Evolutionary conservation across 37 sponge, comb jelly and placozoan species (phyloP), one percentile per base, ranked within the genome.

Genomic region (Chondrosia reniformis): DNA sequence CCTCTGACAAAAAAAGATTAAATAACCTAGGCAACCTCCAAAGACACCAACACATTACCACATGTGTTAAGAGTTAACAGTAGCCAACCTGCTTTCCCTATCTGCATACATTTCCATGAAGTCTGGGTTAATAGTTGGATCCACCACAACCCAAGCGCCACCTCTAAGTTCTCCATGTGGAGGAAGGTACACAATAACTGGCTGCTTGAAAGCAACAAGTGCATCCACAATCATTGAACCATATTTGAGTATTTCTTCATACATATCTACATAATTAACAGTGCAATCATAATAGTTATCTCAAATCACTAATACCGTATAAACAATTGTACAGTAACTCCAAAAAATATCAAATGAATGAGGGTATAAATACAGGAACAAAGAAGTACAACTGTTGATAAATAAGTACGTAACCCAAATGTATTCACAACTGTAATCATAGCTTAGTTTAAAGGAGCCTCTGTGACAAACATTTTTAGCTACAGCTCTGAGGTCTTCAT

Each of bases 21-120:
- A 61, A 9, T 49, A 15, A 49, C 52, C 10, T 15, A 19, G 52
- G 52, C 15, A 49, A 15, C 10, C 15, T 15, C 52, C 52, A 10
- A n/a, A n/a, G n/a, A n/a, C n/a, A n/a, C n/a, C n/a, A n/a, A n/a
- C n/a, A n/a, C n/a, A n/a, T n/a, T n/a, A n/a, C n/a, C n/a, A n/a
- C n/a, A n/a, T n/a, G n/a, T 49, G 12, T 19, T 49, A 49, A 49
- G 17, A 49, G 54, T 49, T 49, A 49, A 49, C 12, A 49, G 17
- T 49, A 49, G 54, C 72, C 42, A 41, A 69, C 72, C 72, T 69
- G 43, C 72, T 40, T n/a, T 69, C 72, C 78, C 74, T 83, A 81
- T 95, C 95, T 37, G 99, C 99, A 82, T 92, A 97, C 99, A 97
- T 97, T 74, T 97, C 95, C 89, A 97, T 97, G 45, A 82, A 84